phyloP scores from a whole-genome alignment of 1,140 invertebrate species.

The Rhyzopertha dominica region DNA sequence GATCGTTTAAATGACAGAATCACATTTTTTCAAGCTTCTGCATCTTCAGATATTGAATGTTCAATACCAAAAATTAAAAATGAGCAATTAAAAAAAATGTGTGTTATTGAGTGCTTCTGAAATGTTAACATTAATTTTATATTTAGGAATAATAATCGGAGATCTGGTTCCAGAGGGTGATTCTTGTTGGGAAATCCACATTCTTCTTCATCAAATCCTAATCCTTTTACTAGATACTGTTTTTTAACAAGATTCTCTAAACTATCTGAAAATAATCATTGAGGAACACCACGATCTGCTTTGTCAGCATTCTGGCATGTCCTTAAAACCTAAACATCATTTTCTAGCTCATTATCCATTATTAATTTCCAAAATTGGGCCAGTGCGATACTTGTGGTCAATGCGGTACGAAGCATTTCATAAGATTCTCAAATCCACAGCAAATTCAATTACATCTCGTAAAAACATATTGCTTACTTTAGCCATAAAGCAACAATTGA shows the following conservation, averaged over 20 bases:
- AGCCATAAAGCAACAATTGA: slow-evolving; percentile 4
- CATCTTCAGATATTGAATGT: slow-evolving; percentile 4
- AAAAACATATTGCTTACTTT: slow-evolving; percentile 10
- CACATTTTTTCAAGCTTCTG: too few relatives aligned
- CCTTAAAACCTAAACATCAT: slow-evolving; percentile 12
- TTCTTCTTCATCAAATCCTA: slow-evolving; percentile 7
- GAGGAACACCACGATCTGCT: slow-evolving; percentile 9
- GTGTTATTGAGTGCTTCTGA: slow-evolving; percentile 11
- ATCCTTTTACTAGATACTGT: neutral
- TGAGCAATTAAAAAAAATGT: slow-evolving; percentile 13
- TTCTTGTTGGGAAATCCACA: slow-evolving; percentile 7
- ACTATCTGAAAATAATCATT: slow-evolving; percentile 6
- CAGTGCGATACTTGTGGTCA: slow-evolving; percentile 1
- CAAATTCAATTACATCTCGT: neutral
- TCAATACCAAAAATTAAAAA: slow-evolving; percentile 7
- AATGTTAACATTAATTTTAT: slow-evolving; percentile 6
- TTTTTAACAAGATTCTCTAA: slow-evolving; percentile 1
- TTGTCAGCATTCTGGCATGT: neutral
- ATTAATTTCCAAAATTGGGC: slow-evolving; percentile 9
- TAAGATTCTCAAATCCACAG: slow-evolving; percentile 4
- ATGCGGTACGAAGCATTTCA: slow-evolving; percentile 9
- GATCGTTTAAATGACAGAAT: too few relatives aligned
- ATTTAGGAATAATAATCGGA: slow-evolving; percentile 14
- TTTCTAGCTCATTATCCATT: slow-evolving; percentile 10
- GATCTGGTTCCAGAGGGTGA: slow-evolving; percentile 9